phyloP scores from a whole-genome alignment of 2,113 vertebrate genomes.

The Pionites leucogaster region DNA sequence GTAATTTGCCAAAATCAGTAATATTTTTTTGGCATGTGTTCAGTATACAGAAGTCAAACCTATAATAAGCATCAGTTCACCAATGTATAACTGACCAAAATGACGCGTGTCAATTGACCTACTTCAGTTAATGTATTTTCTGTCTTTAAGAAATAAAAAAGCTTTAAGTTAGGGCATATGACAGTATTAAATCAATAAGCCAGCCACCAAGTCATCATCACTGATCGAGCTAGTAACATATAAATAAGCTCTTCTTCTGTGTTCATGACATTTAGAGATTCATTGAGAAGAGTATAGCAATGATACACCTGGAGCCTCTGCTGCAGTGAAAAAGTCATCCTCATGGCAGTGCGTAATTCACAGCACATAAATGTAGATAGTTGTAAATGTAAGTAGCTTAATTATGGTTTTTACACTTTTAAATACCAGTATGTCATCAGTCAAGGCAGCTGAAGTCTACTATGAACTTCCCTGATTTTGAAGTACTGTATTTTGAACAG shows the following conservation, averaged over 20 bases:
- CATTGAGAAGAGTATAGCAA: fast-evolving
- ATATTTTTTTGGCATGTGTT: neutral
- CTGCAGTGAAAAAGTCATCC: neutral
- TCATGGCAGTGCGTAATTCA: neutral
- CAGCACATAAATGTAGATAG: neutral
- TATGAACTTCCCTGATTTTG: neutral
- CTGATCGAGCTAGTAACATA: neutral
- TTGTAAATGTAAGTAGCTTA: neutral
- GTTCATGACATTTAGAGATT: neutral
- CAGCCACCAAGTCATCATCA: neutral
- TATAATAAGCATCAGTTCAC: neutral
- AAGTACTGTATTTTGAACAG: neutral
- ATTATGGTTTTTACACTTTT: neutral
- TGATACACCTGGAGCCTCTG: neutral
- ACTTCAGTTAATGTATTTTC: neutral
- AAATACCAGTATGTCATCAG: neutral
- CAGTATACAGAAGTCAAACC: neutral
- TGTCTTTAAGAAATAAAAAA: neutral
- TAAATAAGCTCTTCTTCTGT: neutral
- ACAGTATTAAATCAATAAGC: neutral
- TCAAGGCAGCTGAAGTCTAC: neutral
- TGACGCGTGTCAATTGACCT: neutral
- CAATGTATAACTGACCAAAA: neutral
- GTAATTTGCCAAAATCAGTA: neutral
- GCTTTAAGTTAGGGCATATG: neutral